Conservation (phyloP, 2,797 vertebrate species). For the Anas bahamensis region DNA sequence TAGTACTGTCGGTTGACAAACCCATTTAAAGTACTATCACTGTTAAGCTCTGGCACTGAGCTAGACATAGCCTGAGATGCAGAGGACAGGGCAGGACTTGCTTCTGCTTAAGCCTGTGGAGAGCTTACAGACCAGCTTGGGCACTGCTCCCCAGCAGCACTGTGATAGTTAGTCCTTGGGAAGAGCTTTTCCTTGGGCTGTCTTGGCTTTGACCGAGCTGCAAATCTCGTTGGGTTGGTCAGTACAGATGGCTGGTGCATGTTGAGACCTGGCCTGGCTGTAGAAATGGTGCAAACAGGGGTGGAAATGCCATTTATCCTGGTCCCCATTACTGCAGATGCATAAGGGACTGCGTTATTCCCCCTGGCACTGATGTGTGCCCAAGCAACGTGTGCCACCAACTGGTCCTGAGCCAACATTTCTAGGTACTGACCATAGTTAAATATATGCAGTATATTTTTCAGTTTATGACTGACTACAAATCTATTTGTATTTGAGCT, state of each 20-base stretch:
- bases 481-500: neutral
- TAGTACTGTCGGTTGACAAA: rapidly evolving
- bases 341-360: neutral
- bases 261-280: neutral
- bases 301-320: neutral
- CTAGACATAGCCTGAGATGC: neutral
- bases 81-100: neutral
- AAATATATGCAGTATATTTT: neutral
- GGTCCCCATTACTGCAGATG: neutral
- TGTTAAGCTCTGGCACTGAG: neutral
- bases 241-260: neutral
- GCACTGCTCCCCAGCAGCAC: neutral
- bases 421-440: neutral
- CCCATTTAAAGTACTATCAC: neutral
- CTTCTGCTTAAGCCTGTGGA: neutral
- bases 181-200: neutral
- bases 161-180: neutral
- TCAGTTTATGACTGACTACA: neutral
- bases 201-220: neutral
- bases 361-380: neutral
- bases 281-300: neutral
- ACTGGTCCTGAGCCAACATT: neutral
- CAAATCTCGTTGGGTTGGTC: neutral
- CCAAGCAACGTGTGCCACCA: neutral
- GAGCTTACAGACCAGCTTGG: neutral